Evolutionary conservation across 2,113 vertebrate species (phyloP).

Genomic region (Stomatorhinus ivindoensis): DNA sequence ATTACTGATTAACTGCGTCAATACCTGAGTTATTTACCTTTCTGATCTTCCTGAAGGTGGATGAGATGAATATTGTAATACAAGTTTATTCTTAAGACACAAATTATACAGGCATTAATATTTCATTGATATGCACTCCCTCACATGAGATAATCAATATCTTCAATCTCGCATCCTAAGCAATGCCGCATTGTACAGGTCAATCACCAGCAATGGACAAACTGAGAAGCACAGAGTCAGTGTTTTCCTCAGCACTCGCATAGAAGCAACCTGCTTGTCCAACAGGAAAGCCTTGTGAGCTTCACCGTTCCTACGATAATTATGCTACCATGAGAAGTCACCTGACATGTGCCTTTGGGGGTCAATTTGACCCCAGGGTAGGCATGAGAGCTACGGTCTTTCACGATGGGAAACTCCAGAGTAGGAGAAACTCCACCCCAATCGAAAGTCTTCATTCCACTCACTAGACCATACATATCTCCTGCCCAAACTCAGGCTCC

Average conservation of each 20-base stretch:
- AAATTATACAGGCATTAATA: slow-evolving; percentile 10
- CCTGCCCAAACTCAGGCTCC: neutral
- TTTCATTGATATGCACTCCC: slow-evolving; percentile 9
- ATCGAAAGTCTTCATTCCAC: neutral
- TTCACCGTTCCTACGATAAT: no score
- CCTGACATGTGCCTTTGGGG: no score
- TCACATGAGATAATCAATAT: slow-evolving; percentile 13
- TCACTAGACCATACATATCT: neutral
- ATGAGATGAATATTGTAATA: neutral
- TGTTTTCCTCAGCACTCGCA: neutral
- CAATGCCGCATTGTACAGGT: neutral
- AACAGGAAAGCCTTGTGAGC: neutral
- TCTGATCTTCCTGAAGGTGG: neutral
- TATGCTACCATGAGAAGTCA: no score
- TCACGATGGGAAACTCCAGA: neutral
- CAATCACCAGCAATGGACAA: neutral
- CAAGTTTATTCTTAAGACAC: slow-evolving; percentile 6
- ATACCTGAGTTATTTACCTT: neutral
- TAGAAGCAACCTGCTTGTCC: neutral
- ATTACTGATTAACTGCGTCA: neutral
- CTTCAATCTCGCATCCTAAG: neutral
- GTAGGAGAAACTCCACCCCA: neutral
- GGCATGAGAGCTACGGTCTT: neutral
- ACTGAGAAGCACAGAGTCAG: neutral
- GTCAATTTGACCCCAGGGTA: no score